Evolutionary conservation across 64 coral and sea anemone species (phyloP).

Genomic region (Montipora foliosa): DNA sequence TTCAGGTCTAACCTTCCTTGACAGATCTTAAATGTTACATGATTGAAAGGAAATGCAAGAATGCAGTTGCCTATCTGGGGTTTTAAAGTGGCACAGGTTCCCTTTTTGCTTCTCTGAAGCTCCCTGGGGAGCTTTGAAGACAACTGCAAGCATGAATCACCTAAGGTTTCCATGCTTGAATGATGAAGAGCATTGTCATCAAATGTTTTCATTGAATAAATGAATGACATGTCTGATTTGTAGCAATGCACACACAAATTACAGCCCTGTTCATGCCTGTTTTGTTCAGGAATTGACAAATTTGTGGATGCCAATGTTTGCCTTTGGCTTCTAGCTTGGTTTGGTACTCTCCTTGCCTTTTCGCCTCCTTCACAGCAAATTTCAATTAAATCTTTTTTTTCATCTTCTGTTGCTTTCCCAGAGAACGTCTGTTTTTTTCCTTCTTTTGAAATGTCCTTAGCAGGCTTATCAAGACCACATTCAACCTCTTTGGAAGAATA

Average conservation of each 20-base stretch:
- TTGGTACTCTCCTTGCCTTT: background rate
- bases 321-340: background rate
- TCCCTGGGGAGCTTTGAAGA: background rate
- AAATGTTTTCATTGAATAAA: background rate
- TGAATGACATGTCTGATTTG: background rate
- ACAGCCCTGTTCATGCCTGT: background rate
- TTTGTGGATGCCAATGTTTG: background rate
- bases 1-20: slow-evolving; percentile 10
- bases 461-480: background rate
- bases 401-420: background rate
- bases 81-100: slow-evolving; percentile 6
- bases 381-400: background rate
- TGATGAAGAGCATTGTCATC: background rate
- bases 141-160: background rate
- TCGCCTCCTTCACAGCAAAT: background rate
- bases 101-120: background rate
- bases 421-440: background rate
- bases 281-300: background rate
- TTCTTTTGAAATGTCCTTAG: background rate
- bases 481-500: background rate
- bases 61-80: slow-evolving; percentile 70
- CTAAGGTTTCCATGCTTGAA: background rate
- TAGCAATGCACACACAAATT: background rate
- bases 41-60: slow-evolving; percentile 81
- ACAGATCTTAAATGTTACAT: slow-evolving; percentile 31